A percentile compares a stretch with the other conserved stretches of the same genome.
phyloP scores from a whole-genome alignment of 2,797 vertebrate genomes.

The Oryzias sinensis region DNA sequence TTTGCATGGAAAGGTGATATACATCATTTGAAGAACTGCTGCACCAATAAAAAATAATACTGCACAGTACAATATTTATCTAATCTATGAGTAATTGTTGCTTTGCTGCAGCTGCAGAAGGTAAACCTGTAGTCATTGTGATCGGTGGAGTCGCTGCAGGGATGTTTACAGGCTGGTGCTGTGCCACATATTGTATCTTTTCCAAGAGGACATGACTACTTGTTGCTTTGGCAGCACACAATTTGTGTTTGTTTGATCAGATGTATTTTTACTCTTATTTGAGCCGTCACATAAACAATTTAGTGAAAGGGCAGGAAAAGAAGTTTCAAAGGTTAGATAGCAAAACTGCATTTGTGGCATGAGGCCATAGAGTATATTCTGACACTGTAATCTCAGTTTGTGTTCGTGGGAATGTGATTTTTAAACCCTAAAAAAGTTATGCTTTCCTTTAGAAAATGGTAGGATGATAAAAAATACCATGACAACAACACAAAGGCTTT shows the following conservation, averaged over 20 bases:
- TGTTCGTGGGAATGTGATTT: no score
- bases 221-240: slow-evolving; percentile 10
- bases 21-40: no score
- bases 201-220: slow-evolving; percentile 30
- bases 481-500: no score
- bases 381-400: no score
- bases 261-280: slow-evolving; percentile 3
- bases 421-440: no score
- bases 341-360: background rate
- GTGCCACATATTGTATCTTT: slow-evolving; percentile 34
- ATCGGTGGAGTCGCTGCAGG: background rate
- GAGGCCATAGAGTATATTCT: no score
- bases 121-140: background rate
- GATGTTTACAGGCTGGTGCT: slow-evolving; percentile 26
- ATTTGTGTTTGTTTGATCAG: slow-evolving; percentile 16
- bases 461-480: no score
- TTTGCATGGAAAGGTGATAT: no score
- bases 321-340: background rate
- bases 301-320: background rate
- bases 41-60: background rate
- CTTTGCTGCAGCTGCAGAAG: background rate
- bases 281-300: background rate
- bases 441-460: no score
- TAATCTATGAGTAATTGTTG: background rate
- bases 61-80: background rate